Conservation (phyloP, 2,888 invertebrate species). For the Venusia cambrica region DNA sequence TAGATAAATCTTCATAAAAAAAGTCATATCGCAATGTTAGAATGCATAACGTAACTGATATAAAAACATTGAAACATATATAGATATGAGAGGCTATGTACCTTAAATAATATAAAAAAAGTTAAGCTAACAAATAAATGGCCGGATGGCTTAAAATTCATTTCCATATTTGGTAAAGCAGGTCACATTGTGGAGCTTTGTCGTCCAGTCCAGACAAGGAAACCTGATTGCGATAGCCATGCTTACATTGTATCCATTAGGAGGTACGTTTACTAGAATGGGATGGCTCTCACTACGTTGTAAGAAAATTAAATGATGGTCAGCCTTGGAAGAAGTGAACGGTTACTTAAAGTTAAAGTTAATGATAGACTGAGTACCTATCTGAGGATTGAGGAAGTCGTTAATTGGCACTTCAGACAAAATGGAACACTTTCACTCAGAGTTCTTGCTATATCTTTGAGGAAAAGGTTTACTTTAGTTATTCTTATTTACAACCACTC, state of each 20-base stretch:
- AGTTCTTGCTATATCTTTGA: conserved; percentile 16
- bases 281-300: conserved; percentile 17
- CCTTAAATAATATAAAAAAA: background rate
- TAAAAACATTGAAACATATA: no score
- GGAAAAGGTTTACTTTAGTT: conserved; percentile 13
- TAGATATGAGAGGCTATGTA: background rate
- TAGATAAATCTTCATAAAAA: no score
- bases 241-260: conserved; percentile 41
- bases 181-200: conserved; percentile 58
- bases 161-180: conserved; percentile 71
- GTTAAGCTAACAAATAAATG: conserved; percentile 28
- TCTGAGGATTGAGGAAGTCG: conserved; percentile 17
- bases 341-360: conserved; percentile 4
- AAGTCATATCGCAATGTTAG: no score
- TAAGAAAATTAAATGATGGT: conserved; percentile 26
- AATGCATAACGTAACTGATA: no score
- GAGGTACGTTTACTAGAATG: conserved; percentile 28
- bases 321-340: conserved; percentile 14
- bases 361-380: conserved; percentile 8
- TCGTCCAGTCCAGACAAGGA: conserved; percentile 49
- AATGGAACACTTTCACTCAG: conserved; percentile 14
- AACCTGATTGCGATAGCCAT: conserved; percentile 57
- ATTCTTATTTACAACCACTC: no score
- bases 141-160: conserved; percentile 56
- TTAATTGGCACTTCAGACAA: conserved; percentile 22